Conservation (phyloP, 2,888 invertebrate genomes). For the Hartigia nigra region DNA sequence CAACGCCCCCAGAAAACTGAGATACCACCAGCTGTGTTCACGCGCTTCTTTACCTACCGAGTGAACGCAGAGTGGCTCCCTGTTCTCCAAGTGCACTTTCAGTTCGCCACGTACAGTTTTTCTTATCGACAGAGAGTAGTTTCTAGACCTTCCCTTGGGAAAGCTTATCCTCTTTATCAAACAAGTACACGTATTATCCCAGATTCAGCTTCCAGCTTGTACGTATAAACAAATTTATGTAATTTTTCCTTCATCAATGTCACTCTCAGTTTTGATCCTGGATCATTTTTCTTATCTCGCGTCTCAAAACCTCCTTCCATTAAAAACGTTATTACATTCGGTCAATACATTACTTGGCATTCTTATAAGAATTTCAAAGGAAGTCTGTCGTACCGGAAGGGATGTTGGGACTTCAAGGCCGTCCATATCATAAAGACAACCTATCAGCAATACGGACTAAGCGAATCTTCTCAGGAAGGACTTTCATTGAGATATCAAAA, state of each 20-base stretch:
- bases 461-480: neutral
- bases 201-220: neutral
- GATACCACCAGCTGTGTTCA: conserved; percentile 99
- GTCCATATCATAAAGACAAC: no score
- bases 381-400: neutral
- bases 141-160: neutral
- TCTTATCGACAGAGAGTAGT: neutral
- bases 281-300: neutral
- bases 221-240: neutral
- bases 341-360: neutral
- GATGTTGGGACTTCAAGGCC: neutral
- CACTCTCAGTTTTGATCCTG: neutral
- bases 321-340: neutral
- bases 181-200: neutral
- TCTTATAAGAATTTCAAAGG: neutral
- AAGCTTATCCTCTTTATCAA: neutral
- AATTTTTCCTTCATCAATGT: neutral
- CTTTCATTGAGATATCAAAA: neutral
- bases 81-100: conserved; percentile 73
- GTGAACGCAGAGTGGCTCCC: conserved; percentile 99
- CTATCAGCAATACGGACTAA: neutral
- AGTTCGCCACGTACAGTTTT: neutral
- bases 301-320: neutral
- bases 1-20: conserved; percentile 76
- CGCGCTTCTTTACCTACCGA: conserved; percentile 77